A percentile compares a stretch with the other conserved stretches of the same genome.
Conservation (phyloP, 2,113 vertebrate genomes). For the Podilymbus podiceps region DNA sequence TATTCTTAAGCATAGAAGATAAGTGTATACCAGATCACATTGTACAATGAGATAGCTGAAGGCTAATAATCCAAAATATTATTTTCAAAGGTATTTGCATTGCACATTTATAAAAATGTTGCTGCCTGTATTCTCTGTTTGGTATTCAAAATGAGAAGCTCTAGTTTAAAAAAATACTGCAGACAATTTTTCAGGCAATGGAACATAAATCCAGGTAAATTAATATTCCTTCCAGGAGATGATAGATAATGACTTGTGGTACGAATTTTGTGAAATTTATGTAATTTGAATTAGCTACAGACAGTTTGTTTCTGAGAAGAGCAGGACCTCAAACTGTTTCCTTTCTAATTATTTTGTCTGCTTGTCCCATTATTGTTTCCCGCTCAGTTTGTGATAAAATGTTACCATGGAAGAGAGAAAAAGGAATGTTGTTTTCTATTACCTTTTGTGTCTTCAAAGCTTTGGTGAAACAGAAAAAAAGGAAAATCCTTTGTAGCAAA, state of each 20-base stretch:
- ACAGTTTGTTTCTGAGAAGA: background rate
- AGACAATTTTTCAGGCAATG: background rate
- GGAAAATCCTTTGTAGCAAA: background rate
- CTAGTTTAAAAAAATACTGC: background rate
- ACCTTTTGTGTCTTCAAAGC: background rate
- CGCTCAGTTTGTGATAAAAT: background rate
- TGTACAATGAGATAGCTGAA: background rate
- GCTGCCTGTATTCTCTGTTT: background rate
- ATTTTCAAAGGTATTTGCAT: background rate
- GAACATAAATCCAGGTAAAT: conserved; percentile 23
- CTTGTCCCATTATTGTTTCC: background rate
- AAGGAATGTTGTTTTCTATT: background rate
- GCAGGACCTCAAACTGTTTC: background rate
- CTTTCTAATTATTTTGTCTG: conserved; percentile 1
- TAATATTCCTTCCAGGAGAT: background rate
- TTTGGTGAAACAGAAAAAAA: background rate
- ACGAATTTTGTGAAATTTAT: background rate
- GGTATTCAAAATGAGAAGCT: background rate
- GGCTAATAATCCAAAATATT: background rate
- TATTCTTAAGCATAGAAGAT: background rate
- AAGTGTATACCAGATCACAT: background rate
- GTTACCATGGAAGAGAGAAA: background rate
- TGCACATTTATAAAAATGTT: background rate
- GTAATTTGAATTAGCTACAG: conserved; percentile 16
- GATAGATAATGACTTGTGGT: background rate